Conservation (phyloP, 2,888 invertebrate genomes). For the Lordiphosa fenestrarum region DNA sequence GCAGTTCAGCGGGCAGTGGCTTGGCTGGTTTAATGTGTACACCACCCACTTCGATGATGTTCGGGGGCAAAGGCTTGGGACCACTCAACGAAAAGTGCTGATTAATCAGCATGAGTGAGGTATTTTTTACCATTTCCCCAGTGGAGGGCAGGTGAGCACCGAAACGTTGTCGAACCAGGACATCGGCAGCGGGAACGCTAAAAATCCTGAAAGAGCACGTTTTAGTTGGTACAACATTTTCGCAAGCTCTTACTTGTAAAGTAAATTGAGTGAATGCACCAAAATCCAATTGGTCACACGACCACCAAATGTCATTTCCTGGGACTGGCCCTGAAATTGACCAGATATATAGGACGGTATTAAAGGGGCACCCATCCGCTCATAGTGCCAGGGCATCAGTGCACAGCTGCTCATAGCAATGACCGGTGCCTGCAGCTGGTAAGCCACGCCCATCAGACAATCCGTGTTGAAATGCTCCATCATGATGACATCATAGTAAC, state of each 20-base stretch:
- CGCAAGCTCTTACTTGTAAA: slow-evolving; percentile 60
- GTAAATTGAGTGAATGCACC: slow-evolving; percentile 58
- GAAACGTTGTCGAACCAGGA: slow-evolving; percentile 60
- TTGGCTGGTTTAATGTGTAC: slow-evolving; percentile 79
- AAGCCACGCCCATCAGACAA: slow-evolving; percentile 85
- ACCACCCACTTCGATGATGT: slow-evolving; percentile 82
- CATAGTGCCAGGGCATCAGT: slow-evolving; percentile 84
- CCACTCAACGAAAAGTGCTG: slow-evolving; percentile 82
- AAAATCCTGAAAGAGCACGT: slow-evolving; percentile 20
- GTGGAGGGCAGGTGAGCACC: slow-evolving; percentile 80
- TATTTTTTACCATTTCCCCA: slow-evolving; percentile 78
- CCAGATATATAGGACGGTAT: slow-evolving; percentile 83
- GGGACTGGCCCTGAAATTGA: slow-evolving; percentile 81
- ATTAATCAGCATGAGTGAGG: slow-evolving; percentile 81
- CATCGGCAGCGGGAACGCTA: slow-evolving; percentile 40
- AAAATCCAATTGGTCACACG: slow-evolving; percentile 81
- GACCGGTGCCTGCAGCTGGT: slow-evolving; percentile 84
- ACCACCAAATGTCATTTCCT: slow-evolving; percentile 79
- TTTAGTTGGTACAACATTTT: not conserved
- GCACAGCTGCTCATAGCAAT: slow-evolving; percentile 82
- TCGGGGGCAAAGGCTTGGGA: slow-evolving; percentile 80
- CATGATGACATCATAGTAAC: slow-evolving; percentile 84
- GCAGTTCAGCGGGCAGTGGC: slow-evolving; percentile 80
- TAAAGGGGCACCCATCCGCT: slow-evolving; percentile 82
- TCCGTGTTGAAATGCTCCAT: slow-evolving; percentile 87